Evolutionary conservation across 1,140 invertebrate species (phyloP).

Genomic region (Nasonia giraulti): DNA sequence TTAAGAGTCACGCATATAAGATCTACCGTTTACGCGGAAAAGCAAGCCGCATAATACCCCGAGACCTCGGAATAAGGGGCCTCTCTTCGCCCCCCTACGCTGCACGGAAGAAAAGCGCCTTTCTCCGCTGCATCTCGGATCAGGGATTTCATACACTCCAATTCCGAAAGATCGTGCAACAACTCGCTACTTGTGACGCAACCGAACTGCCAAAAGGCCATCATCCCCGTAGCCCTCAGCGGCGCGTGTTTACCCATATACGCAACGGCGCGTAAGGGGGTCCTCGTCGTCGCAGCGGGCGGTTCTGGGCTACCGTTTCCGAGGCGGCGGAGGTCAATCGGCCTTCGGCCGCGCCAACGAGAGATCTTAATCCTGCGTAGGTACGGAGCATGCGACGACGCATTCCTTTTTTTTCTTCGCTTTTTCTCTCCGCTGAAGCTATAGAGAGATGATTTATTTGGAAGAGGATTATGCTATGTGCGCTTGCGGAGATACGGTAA

Average conservation of each 20-base stretch:
- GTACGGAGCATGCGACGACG: neutral
- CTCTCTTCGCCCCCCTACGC: neutral
- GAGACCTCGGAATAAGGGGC: neutral
- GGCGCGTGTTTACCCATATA: neutral
- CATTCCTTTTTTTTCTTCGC: neutral
- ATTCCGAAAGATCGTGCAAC: neutral
- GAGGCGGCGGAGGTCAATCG: neutral
- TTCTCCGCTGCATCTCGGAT: neutral
- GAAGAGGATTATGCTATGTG: too few relatives aligned
- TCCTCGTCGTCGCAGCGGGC: neutral
- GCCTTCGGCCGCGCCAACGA: neutral
- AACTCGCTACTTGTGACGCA: neutral
- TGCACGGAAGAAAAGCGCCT: neutral
- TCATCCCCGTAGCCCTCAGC: neutral
- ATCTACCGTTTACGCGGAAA: neutral
- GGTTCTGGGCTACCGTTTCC: neutral
- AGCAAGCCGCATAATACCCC: neutral
- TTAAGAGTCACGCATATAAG: neutral
- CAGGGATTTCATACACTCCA: neutral
- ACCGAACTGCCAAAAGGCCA: neutral
- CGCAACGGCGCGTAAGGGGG: neutral
- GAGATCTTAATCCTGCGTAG: neutral
- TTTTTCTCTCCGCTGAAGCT: neutral
- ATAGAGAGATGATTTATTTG: neutral
- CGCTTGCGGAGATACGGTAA: neutral